phyloP scores from a whole-genome alignment of 2,797 vertebrate genomes.

The Coluber constrictor region DNA sequence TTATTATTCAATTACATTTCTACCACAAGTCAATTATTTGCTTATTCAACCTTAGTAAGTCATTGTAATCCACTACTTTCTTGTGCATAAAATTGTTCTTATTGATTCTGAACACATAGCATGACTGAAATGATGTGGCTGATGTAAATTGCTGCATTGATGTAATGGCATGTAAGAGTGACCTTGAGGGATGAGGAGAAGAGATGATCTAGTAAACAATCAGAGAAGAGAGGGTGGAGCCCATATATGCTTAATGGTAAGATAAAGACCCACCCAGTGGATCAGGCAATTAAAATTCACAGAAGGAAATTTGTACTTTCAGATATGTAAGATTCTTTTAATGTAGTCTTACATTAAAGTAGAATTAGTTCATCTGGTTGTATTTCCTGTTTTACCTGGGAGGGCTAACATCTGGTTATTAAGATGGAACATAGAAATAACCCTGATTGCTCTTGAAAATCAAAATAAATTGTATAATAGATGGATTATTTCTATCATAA shows the following conservation, averaged over 20 bases:
- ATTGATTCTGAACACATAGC: not conserved
- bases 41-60: not conserved
- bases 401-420: not conserved
- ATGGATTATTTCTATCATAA: not conserved
- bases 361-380: not conserved
- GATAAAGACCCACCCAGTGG: not conserved
- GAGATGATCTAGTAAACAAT: not conserved
- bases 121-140: not conserved
- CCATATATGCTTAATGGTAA: not conserved
- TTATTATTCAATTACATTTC: not conserved
- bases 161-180: not conserved
- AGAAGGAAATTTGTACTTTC: not conserved
- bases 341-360: not conserved
- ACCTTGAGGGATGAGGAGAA: not conserved
- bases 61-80: not conserved
- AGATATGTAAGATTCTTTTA: not conserved
- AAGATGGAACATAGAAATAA: not conserved
- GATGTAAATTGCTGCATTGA: not conserved
- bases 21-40: not conserved
- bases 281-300: not conserved
- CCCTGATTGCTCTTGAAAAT: not conserved
- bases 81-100: not conserved
- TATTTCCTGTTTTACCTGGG: not conserved
- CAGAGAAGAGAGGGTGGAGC: not conserved
- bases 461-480: not conserved